These are phyloP conservation scores for Diceros bicornis DNA, from an alignment of 2,797 vertebrate genomes.

Conservation along the genomic window DNA sequence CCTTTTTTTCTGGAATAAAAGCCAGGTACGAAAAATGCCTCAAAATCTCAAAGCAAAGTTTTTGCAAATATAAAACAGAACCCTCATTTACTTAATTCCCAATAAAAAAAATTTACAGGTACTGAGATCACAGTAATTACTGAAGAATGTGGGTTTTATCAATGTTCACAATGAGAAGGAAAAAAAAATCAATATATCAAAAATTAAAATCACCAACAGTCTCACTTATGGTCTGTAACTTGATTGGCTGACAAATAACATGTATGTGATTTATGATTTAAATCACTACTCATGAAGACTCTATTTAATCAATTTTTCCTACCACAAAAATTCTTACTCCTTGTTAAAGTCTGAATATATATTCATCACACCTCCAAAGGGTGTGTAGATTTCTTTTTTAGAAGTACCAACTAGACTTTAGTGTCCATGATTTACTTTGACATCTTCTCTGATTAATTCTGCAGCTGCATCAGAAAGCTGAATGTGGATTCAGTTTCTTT, in stretches of 20 bases:
- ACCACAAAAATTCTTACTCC: conserved; percentile 57
- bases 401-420: conserved; percentile 73
- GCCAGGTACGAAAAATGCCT: conserved; percentile 29
- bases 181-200: neutral
- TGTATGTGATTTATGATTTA: conserved; percentile 65
- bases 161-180: neutral
- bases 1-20: neutral
- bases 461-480: conserved; percentile 73
- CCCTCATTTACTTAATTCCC: neutral
- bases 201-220: conserved; percentile 66
- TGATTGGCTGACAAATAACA: conserved; percentile 66
- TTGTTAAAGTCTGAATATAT: conserved; percentile 72
- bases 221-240: conserved; percentile 56
- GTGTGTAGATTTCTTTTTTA: conserved; percentile 63
- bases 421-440: conserved; percentile 81
- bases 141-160: conserved; percentile 7
- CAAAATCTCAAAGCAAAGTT: conserved; percentile 50
- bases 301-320: conserved; percentile 73
- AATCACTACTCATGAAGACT: conserved; percentile 67
- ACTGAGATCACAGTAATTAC: neutral
- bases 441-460: conserved; percentile 82
- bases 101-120: neutral
- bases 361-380: conserved; percentile 66
- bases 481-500: conserved; percentile 79
- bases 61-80: conserved; percentile 58